These are phyloP conservation scores for Clostera curtula DNA, from an alignment of 2,888 invertebrate genomes.

Conservation along the genomic window DNA sequence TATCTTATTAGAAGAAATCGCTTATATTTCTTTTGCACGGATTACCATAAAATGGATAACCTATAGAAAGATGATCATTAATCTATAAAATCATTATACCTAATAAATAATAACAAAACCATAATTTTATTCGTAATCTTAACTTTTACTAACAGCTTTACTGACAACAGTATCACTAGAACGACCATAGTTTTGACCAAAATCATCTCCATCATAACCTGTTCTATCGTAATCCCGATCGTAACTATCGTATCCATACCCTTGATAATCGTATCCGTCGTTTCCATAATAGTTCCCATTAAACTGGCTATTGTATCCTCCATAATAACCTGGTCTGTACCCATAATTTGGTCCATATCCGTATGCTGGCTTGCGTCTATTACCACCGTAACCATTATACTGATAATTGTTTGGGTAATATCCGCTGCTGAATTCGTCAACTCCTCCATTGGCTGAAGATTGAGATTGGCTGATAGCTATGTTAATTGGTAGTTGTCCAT, in stretches of 20 bases:
- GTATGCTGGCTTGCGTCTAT: conserved; percentile 2
- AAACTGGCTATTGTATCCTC: conserved; percentile 51
- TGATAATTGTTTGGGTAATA: conserved; percentile 50
- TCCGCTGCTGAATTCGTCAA: conserved; percentile 40
- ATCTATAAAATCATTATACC: no score
- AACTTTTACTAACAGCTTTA: conserved; percentile 19
- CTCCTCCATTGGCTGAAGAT: conserved; percentile 49
- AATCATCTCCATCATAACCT: conserved; percentile 23
- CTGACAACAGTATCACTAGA: conserved; percentile 25
- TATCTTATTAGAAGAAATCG: no score
- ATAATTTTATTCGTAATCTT: conserved; percentile 8
- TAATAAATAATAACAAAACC: no score
- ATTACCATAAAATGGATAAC: no score
- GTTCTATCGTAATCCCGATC: conserved; percentile 29
- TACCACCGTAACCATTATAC: conserved; percentile 19
- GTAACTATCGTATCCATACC: conserved; percentile 24
- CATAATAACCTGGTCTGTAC: conserved; percentile 36
- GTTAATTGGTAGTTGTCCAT: conserved; percentile 27
- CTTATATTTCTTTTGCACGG: no score
- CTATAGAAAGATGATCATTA: no score
- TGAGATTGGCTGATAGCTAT: conserved; percentile 67
- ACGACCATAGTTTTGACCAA: conserved; percentile 20
- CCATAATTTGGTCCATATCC: no score
- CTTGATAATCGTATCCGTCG: conserved; percentile 40
- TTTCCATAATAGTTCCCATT: conserved; percentile 54